Percentiles rank a stretch among this genome's conserved stretches.
Conservation (phyloP, 1,140 invertebrate species). For the Olivierus martensii region DNA sequence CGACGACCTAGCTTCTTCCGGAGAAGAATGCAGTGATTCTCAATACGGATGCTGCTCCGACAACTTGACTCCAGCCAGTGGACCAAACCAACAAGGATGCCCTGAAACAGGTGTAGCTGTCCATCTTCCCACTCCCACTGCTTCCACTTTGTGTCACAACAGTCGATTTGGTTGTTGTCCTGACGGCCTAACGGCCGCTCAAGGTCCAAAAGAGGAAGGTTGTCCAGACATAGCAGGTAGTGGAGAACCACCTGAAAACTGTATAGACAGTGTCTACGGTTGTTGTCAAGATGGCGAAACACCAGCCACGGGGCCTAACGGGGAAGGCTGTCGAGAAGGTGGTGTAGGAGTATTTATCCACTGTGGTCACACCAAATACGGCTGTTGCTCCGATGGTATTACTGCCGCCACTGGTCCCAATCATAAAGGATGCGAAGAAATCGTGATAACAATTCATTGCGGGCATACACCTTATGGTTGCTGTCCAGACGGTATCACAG, state of each 20-base stretch:
- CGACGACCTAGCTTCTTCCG: constrained; percentile 48
- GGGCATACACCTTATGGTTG: constrained; percentile 45
- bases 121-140: background rate
- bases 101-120: background rate
- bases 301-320: constrained; percentile 44
- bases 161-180: background rate
- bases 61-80: constrained; percentile 61
- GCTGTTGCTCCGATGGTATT: constrained; percentile 59
- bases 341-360: background rate
- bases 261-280: constrained; percentile 36
- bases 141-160: background rate
- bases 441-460: constrained; percentile 18
- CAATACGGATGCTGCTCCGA: constrained; percentile 60
- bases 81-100: constrained; percentile 56
- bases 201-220: constrained; percentile 10
- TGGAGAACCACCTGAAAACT: constrained; percentile 22
- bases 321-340: constrained; percentile 18
- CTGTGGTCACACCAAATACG: constrained; percentile 35
- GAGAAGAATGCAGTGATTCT: constrained; percentile 73
- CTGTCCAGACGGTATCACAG: constrained; percentile 71
- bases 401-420: constrained; percentile 41
- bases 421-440: constrained; percentile 16
- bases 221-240: constrained; percentile 36
- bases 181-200: no score
- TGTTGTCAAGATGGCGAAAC: constrained; percentile 62